Conservation (phyloP, 1,140 invertebrate species). For the Drosophila varians region DNA sequence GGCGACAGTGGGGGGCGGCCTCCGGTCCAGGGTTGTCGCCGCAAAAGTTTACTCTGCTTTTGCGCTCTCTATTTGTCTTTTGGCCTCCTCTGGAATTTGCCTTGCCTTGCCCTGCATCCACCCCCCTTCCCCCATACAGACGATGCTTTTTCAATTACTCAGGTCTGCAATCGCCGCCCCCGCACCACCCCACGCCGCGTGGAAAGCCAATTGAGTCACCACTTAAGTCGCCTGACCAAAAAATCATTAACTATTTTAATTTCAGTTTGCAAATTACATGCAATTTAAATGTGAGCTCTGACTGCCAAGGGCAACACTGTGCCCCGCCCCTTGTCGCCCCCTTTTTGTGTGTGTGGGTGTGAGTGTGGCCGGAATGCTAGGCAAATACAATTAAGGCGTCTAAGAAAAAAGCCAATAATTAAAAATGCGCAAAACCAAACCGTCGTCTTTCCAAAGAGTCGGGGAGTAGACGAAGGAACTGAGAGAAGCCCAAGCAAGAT, state of each 20-base stretch:
- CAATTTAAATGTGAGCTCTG: slow-evolving; percentile 67
- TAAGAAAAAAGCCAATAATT: slow-evolving; percentile 79
- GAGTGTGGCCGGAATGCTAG: slow-evolving; percentile 58
- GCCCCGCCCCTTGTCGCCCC: neutral
- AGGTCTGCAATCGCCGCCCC: neutral
- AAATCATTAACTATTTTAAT: slow-evolving; percentile 82
- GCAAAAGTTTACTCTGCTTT: slow-evolving; percentile 61
- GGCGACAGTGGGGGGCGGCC: slow-evolving; percentile 8
- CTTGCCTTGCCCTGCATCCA: neutral
- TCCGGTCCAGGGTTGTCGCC: slow-evolving; percentile 66
- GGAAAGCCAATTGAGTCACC: slow-evolving; percentile 46
- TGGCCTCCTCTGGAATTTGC: neutral
- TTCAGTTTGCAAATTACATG: slow-evolving; percentile 79
- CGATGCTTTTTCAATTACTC: slow-evolving; percentile 72
- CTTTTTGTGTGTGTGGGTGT: neutral
- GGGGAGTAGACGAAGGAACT: neutral
- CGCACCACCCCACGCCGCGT: neutral
- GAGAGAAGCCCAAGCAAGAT: neutral
- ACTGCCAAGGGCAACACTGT: slow-evolving; percentile 47
- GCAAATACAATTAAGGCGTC: slow-evolving; percentile 78
- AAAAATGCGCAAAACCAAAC: slow-evolving; percentile 77
- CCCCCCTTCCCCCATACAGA: slow-evolving; percentile 6
- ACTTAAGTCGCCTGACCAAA: slow-evolving; percentile 73
- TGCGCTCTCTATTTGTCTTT: slow-evolving; percentile 71
- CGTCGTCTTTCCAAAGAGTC: slow-evolving; percentile 22